Evolutionary conservation across 2,113 vertebrate species (phyloP), one percentile per base, ranked within the genome.

Genomic region (Rhodinocichla rosea): DNA sequence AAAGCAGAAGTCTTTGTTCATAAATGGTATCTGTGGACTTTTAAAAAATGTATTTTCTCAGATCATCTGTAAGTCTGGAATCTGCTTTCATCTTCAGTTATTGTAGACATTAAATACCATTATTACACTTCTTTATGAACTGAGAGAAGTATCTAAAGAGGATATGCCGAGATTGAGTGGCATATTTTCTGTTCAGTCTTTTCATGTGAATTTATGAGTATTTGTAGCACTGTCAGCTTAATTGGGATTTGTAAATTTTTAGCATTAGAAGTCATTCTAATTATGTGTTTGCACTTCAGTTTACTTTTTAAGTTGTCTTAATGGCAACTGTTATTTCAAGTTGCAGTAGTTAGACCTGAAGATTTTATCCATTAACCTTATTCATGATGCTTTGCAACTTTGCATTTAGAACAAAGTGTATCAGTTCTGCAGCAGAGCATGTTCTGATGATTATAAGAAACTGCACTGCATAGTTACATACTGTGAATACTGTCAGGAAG

Each of bases 371-470:
- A 24, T 67, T 93, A 90, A 78, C 40, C 10, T 19, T 73, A 23
- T 81, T 83, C 5, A 8, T 4, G 13, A 63, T 90, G 60, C 90
- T 95, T 94, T 92, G 68, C 76, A 62, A 77, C 92, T 97, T 95
- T 98, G 52, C 94, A 42, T 97, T 94, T 98, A 99, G 99, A 99
- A 99, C 96, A 99, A 99, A 94, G 98, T 99, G 19, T 98, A 99
- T 98, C 99, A 99, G 97, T 99, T 99, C 98, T 99, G 99, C 97
- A 99, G 99, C 95, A 99, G 98, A 97, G 97, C 98, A 33, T 99
- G 99, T 97, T 99, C 99, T 92, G 99, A 99, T 95, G 99, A 99
- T 97, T 99, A 99, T 97, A 99, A 99, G 98, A 99, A 99, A 95
- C 98, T 99, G 45, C 99, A 99, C 92, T 99, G 99, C 96, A 99